phyloP scores from a whole-genome alignment of 2,888 invertebrate genomes.

The Orchesellides sinensis region DNA sequence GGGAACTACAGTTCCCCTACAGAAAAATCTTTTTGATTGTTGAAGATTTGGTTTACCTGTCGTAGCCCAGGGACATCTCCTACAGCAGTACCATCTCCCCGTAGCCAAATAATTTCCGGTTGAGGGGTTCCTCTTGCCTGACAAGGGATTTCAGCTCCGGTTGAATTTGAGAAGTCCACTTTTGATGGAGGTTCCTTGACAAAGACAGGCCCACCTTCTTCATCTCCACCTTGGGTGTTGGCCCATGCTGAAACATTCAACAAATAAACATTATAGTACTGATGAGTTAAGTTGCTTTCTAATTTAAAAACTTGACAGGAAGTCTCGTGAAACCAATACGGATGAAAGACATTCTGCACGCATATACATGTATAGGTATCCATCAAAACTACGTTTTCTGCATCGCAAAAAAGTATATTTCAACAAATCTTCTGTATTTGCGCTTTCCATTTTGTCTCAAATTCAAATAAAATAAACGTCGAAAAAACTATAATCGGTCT shows the following conservation, averaged over 20 bases:
- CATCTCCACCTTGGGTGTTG: slow-evolving; percentile 69
- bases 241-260: slow-evolving; percentile 54
- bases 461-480: no score
- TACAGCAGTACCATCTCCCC: slow-evolving; percentile 92
- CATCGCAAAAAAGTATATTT: no score
- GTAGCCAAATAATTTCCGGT: slow-evolving; percentile 95
- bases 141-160: slow-evolving; percentile 94
- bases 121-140: slow-evolving; percentile 93
- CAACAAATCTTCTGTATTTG: no score
- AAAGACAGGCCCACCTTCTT: slow-evolving; percentile 87
- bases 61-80: slow-evolving; percentile 92
- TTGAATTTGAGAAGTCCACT: slow-evolving; percentile 95
- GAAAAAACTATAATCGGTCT: no score
- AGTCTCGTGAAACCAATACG: not conserved
- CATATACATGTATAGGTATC: not conserved
- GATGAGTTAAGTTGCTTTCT: not conserved
- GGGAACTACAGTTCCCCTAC: slow-evolving; percentile 14
- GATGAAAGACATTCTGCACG: not conserved
- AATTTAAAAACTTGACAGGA: no score
- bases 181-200: slow-evolving; percentile 94
- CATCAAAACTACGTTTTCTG: no score
- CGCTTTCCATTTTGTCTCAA: no score
- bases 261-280: no score
- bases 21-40: not conserved
- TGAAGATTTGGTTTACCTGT: slow-evolving; percentile 80